Evolutionary conservation across 2,797 vertebrate species (phyloP).

Genomic region (Glossophaga mutica): DNA sequence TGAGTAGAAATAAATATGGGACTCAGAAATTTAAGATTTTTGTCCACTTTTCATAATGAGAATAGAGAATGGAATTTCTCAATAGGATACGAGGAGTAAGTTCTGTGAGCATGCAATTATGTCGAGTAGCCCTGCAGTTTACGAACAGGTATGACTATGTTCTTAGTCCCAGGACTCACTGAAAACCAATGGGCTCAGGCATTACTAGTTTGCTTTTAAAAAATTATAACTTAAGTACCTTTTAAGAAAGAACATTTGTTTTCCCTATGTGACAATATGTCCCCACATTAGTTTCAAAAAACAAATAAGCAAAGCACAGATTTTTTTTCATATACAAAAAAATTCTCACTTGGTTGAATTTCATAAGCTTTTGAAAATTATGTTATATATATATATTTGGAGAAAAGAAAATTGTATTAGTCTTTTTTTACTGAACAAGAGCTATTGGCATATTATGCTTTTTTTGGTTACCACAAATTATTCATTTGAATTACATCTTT

Average conservation of each 20-base stretch:
- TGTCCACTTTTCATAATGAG: conserved; percentile 59
- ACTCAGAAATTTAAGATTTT: conserved; percentile 44
- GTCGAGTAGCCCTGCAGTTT: conserved; percentile 6
- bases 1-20: conserved; percentile 42
- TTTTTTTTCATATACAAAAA: background rate
- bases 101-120: conserved; percentile 36
- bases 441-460: background rate
- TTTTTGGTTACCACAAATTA: background rate
- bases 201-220: background rate
- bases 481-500: conserved; percentile 11
- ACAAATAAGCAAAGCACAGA: background rate
- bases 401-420: background rate
- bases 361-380: background rate
- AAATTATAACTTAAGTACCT: background rate
- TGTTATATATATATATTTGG: conserved; percentile 20
- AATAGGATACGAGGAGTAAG: background rate
- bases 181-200: conserved; percentile 16
- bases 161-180: conserved; percentile 23
- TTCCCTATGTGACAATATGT: background rate
- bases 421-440: background rate
- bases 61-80: conserved; percentile 63
- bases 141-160: background rate
- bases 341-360: background rate
- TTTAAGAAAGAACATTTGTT: conserved; percentile 3
- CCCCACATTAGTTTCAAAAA: conserved; percentile 50